phyloP scores from a whole-genome alignment of 1,140 invertebrate species.

The Lasioglossum albipes region DNA sequence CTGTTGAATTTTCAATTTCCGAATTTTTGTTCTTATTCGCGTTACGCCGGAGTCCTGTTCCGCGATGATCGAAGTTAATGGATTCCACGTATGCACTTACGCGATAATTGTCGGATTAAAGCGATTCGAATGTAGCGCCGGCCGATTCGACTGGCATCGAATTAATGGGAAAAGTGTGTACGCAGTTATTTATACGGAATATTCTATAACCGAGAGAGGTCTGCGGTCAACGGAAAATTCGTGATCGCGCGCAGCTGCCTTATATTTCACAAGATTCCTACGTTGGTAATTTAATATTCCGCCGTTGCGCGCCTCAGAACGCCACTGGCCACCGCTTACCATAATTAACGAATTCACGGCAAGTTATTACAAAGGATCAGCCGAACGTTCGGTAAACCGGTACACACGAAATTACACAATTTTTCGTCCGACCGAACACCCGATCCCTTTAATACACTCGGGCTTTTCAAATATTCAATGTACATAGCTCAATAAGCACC shows the following conservation, averaged over 20 bases:
- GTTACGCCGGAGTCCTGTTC: background rate
- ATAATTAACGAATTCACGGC: background rate
- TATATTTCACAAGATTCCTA: background rate
- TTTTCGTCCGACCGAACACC: slow-evolving; percentile 15
- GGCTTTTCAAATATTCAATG: slow-evolving; percentile 19
- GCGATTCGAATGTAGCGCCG: background rate
- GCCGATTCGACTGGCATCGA: background rate
- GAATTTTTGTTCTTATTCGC: too few species aligned
- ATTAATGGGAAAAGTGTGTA: background rate
- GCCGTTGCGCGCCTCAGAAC: background rate
- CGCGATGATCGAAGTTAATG: background rate
- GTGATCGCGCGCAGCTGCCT: background rate
- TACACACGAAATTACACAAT: background rate
- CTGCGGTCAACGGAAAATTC: background rate
- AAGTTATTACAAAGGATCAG: background rate
- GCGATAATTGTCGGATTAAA: background rate
- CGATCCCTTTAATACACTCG: background rate
- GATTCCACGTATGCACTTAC: background rate
- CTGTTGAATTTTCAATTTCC: too few species aligned
- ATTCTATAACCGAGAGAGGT: background rate
- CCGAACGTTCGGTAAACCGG: slow-evolving; percentile 1
- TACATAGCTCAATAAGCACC: background rate
- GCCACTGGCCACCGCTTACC: too few species aligned
- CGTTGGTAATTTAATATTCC: background rate
- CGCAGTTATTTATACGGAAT: background rate